A percentile compares a stretch with the other conserved stretches of the same genome.
phyloP scores from a whole-genome alignment of 53 echinoderm and acorn worm species.

The Temnopleurus reevesii region DNA sequence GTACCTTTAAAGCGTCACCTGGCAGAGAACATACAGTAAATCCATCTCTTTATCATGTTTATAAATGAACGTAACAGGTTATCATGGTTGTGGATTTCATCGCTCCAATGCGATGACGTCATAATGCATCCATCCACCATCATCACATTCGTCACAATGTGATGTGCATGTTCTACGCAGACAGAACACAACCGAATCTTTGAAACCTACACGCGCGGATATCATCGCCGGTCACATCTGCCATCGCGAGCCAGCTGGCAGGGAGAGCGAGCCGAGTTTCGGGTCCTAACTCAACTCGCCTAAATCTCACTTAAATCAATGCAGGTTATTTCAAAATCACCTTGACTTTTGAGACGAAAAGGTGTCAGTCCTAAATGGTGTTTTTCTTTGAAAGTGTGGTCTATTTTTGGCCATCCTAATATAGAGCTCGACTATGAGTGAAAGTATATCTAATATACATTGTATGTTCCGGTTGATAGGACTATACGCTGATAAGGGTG shows the following conservation, averaged over 20 bases:
- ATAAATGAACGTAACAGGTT: neutral
- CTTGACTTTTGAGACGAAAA: neutral
- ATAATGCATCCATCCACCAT: neutral
- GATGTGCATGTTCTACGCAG: neutral
- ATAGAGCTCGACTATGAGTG: neutral
- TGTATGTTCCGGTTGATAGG: too few species aligned
- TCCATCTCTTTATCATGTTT: too few species aligned
- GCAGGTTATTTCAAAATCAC: neutral
- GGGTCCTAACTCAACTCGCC: neutral
- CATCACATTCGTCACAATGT: neutral
- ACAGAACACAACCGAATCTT: neutral
- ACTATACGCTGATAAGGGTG: too few species aligned
- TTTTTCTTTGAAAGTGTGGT: neutral
- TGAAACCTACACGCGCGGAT: neutral
- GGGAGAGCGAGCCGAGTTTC: neutral
- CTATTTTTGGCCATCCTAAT: neutral
- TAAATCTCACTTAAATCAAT: conserved; percentile 8
- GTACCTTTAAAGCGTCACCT: too few species aligned
- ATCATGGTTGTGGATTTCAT: too few species aligned
- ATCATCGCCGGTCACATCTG: neutral
- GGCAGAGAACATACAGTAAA: too few species aligned
- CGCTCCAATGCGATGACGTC: neutral
- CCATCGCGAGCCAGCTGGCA: conserved; percentile 1
- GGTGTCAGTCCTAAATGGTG: neutral
- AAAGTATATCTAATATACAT: too few species aligned